Conservation (phyloP, 2,888 invertebrate genomes). For the Endotricha flammealis region DNA sequence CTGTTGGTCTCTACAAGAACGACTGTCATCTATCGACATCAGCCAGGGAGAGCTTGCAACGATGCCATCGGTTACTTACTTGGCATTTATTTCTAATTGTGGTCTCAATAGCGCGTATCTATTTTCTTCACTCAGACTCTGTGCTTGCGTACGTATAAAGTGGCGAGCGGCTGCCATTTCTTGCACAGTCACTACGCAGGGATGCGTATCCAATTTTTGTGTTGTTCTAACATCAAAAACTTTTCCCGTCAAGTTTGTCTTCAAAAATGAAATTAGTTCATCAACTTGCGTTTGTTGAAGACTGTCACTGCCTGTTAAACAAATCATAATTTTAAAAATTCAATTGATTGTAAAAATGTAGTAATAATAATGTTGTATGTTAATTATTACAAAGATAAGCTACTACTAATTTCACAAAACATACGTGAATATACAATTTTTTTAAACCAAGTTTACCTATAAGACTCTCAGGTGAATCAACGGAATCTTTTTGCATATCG, state of each 20-base stretch:
- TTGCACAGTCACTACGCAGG: conserved; percentile 95
- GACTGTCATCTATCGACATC: too few relatives aligned
- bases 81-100: conserved; percentile 95
- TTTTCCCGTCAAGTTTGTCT: conserved; percentile 85
- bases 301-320: conserved; percentile 76
- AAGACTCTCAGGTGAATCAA: conserved; percentile 75
- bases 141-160: conserved; percentile 93
- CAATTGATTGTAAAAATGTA: not conserved
- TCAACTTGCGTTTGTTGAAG: conserved; percentile 87
- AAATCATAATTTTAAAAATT: conserved; percentile 3
- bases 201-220: conserved; percentile 90
- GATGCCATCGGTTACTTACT: too few relatives aligned
- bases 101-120: conserved; percentile 92
- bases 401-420: too few relatives aligned
- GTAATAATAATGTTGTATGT: too few relatives aligned
- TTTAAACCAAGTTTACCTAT: conserved; percentile 69
- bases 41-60: too few relatives aligned
- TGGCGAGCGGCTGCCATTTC: conserved; percentile 98
- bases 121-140: conserved; percentile 88
- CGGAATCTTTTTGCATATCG: conserved; percentile 88
- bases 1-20: too few relatives aligned
- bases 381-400: too few relatives aligned
- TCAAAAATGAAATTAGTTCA: conserved; percentile 87
- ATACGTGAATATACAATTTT: too few relatives aligned
- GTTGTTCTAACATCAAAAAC: conserved; percentile 91